A percentile compares a stretch with the other conserved stretches of the same genome.
These are phyloP conservation scores for Chionis minor DNA, from an alignment of 2,113 vertebrate species.

Conservation along the genomic window DNA sequence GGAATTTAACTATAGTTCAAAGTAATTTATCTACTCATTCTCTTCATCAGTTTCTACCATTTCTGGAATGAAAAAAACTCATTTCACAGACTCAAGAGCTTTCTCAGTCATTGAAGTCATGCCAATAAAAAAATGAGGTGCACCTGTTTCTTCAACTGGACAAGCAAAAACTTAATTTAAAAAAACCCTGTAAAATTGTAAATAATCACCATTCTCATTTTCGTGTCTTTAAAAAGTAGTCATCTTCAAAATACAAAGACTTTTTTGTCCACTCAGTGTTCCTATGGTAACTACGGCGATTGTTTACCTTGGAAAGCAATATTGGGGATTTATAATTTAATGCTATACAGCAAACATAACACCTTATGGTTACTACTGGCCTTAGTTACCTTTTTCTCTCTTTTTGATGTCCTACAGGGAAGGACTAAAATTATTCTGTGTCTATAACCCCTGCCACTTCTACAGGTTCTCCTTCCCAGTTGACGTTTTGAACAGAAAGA, in stretches of 20 bases:
- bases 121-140: background rate
- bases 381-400: background rate
- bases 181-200: background rate
- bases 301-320: constrained; percentile 4
- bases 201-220: background rate
- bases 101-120: background rate
- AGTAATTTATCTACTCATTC: background rate
- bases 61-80: background rate
- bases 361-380: background rate
- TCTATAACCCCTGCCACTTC: background rate
- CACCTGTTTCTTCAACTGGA: background rate
- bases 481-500: background rate
- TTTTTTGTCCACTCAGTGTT: background rate
- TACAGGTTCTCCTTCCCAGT: background rate
- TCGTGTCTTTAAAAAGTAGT: background rate
- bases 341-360: background rate
- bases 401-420: background rate
- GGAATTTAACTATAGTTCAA: background rate
- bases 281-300: background rate
- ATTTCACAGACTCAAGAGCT: background rate
- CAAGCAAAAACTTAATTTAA: background rate
- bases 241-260: background rate
- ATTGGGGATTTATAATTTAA: background rate
- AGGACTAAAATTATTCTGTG: background rate
- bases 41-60: background rate